These are phyloP conservation scores for Lepas anatifera DNA, from an alignment of 2,888 invertebrate genomes.

Conservation along the genomic window DNA sequence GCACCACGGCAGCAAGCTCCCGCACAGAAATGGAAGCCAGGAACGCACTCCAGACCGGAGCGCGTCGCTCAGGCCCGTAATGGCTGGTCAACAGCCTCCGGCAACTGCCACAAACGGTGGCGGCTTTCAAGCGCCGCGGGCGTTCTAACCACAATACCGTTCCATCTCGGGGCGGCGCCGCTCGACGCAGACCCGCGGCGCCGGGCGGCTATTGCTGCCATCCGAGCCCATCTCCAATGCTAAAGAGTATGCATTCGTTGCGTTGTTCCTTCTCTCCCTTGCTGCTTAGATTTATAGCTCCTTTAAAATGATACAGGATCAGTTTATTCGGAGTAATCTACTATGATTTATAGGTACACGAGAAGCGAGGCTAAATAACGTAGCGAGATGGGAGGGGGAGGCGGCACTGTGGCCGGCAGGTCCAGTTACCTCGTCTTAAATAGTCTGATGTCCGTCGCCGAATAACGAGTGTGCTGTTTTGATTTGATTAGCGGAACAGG, in stretches of 20 bases:
- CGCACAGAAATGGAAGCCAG: too few relatives aligned
- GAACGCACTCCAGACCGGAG: too few relatives aligned
- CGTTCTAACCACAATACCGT: too few relatives aligned
- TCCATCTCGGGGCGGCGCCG: too few relatives aligned
- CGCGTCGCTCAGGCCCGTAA: not conserved
- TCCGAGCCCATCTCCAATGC: not conserved
- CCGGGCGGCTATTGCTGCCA: too few relatives aligned
- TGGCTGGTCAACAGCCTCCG: not conserved
- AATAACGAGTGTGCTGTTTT: not conserved
- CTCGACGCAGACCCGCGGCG: too few relatives aligned
- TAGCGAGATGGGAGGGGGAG: too few relatives aligned
- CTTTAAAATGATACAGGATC: slow-evolving; percentile 12
- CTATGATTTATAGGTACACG: slow-evolving; percentile 8
- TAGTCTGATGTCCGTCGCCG: not conserved
- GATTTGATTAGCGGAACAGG: not conserved
- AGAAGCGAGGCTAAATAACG: slow-evolving; percentile 4
- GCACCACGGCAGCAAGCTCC: too few relatives aligned
- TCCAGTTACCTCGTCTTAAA: not conserved
- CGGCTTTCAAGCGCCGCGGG: not conserved
- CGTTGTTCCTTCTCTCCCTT: not conserved
- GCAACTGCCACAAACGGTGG: not conserved
- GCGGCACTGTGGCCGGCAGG: not conserved
- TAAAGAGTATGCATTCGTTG: not conserved
- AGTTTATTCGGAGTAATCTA: slow-evolving; percentile 1
- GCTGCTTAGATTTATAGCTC: not conserved